phyloP scores from a whole-genome alignment of 2,113 vertebrate species.

The Pipa parva region DNA sequence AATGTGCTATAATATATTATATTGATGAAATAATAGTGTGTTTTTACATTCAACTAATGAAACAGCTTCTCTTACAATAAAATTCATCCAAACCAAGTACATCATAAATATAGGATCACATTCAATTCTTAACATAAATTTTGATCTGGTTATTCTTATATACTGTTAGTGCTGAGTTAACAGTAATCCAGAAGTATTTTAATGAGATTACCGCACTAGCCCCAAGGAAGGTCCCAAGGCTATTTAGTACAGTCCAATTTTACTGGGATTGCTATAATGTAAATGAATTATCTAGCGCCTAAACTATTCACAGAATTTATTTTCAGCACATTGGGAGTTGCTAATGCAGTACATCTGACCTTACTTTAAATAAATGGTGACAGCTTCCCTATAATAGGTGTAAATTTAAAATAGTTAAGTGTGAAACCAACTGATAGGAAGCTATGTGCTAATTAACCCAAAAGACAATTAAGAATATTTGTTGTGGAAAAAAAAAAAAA shows the following conservation, averaged over 20 bases:
- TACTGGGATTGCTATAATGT: conserved; percentile 29
- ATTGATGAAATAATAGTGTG: too few relatives aligned
- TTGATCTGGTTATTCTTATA: conserved; percentile 7
- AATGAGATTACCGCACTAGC: conserved; percentile 36
- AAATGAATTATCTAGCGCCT: conserved; percentile 33
- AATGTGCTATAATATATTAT: too few relatives aligned
- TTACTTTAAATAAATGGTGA: conserved; percentile 34
- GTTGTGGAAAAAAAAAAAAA: too few relatives aligned
- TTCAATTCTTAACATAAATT: conserved; percentile 11
- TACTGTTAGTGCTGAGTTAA: conserved; percentile 29
- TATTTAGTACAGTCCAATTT: conserved; percentile 36
- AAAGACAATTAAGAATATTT: conserved; percentile 16
- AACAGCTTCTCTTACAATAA: too few relatives aligned
- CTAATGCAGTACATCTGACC: conserved; percentile 37
- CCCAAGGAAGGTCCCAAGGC: conserved; percentile 37
- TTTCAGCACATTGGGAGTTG: conserved; percentile 27
- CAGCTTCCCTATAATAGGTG: conserved; percentile 27
- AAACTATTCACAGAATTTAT: conserved; percentile 32
- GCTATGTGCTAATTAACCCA: conserved; percentile 11
- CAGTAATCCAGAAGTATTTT: conserved; percentile 21
- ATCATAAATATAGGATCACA: conserved; percentile 6
- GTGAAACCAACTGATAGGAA: conserved; percentile 13
- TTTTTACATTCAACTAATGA: too few relatives aligned
- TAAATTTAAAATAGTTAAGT: conserved; percentile 19
- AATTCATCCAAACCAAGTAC: too few relatives aligned